A percentile compares a stretch with the other conserved stretches of the same genome.
Conservation (phyloP, 2,113 vertebrate species). For the Prochilodus magdalenae region DNA sequence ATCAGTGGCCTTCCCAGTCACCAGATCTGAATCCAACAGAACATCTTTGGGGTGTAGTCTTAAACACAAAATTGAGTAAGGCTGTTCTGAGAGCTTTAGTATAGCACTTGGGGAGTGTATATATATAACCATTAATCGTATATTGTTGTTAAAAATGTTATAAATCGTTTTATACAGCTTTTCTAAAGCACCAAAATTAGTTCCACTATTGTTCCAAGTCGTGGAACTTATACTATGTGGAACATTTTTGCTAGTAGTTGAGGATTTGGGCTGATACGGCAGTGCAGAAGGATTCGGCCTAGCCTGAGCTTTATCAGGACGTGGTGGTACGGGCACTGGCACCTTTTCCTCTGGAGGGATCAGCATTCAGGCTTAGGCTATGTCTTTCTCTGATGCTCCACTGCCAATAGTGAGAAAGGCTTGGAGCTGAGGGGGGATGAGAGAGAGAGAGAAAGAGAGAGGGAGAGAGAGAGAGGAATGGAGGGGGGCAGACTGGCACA, state of each 20-base stretch:
- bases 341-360: constrained; percentile 1
- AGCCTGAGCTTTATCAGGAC: background rate
- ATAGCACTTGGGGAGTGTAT: no score
- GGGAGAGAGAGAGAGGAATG: background rate
- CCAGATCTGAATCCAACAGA: no score
- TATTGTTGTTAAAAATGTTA: no score
- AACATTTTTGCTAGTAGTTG: background rate
- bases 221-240: no score
- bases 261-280: background rate
- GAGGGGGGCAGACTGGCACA: constrained; percentile 29
- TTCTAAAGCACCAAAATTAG: no score
- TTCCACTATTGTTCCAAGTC: no score
- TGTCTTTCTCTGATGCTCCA: constrained; percentile 17
- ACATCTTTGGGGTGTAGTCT: no score
- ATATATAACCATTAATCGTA: no score
- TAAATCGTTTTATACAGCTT: no score
- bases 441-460: background rate
- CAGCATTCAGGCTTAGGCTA: background rate
- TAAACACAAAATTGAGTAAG: no score
- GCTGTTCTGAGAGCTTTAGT: no score
- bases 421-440: background rate
- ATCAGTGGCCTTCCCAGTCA: no score
- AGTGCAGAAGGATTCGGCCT: background rate
- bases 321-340: background rate
- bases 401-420: constrained; percentile 10